These are phyloP conservation scores for silkworm (Bombyx mori) DNA, from an alignment of 1,140 invertebrate species.

Conservation along the genomic window ASM3026992v2 NC_085111.1:12924501-12925000, in stretches of 20 bases:
- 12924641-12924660: constrained; percentile 57
- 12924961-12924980: constrained; percentile 48
- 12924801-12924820: constrained; percentile 67
- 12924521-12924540: constrained; percentile 65
- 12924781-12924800: constrained; percentile 66
- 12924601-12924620: constrained; percentile 66
- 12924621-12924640: constrained; percentile 53
- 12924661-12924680: constrained; percentile 72
- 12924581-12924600: constrained; percentile 60
- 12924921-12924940: constrained; percentile 61
- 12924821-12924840: constrained; percentile 73
- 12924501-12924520: constrained; percentile 68
- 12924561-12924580: constrained; percentile 42
- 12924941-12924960: constrained; percentile 70
- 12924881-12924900: constrained; percentile 61
- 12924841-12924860: constrained; percentile 29
- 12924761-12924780: constrained; percentile 46
- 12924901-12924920: constrained; percentile 59
- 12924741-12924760: constrained; percentile 18
- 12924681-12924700: constrained; percentile 64
- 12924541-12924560: constrained; percentile 38
- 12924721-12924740: constrained; percentile 19
- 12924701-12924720: constrained; percentile 46
- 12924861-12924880: constrained; percentile 57
- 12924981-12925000: constrained; percentile 24